These are phyloP conservation scores for Myotis daubentonii DNA, from an alignment of 2,797 vertebrate species.

Conservation along the genomic window DNA sequence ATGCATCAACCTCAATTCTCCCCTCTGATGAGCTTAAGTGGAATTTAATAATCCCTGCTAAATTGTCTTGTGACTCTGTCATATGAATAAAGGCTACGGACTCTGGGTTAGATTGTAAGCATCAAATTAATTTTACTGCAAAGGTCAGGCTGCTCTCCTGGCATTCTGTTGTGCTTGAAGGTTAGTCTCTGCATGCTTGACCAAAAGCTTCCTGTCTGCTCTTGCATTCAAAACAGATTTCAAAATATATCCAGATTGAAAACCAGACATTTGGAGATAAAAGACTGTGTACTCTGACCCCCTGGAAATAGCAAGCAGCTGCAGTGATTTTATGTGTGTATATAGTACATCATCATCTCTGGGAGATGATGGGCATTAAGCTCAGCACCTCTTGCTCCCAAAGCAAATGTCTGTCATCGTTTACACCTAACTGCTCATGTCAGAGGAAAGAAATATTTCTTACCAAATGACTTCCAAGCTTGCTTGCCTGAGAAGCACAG, in stretches of 20 bases:
- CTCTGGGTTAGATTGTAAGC: slow-evolving; percentile 68
- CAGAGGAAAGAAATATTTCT: slow-evolving; percentile 68
- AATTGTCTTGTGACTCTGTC: slow-evolving; percentile 68
- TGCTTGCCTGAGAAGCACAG: slow-evolving; percentile 50
- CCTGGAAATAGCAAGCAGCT: slow-evolving; percentile 60
- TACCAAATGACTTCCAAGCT: slow-evolving; percentile 64
- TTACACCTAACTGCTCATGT: slow-evolving; percentile 66
- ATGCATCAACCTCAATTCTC: slow-evolving; percentile 60
- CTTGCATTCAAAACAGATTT: slow-evolving; percentile 72
- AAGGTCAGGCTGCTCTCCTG: slow-evolving; percentile 72
- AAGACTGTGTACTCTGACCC: slow-evolving; percentile 54
- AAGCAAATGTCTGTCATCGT: slow-evolving; percentile 72
- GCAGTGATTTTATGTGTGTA: slow-evolving; percentile 53
- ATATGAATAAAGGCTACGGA: slow-evolving; percentile 57
- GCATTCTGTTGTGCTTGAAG: slow-evolving; percentile 70
- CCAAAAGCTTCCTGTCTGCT: slow-evolving; percentile 54
- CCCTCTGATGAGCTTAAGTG: slow-evolving; percentile 66
- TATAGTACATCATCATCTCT: slow-evolving; percentile 61
- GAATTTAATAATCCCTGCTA: slow-evolving; percentile 73
- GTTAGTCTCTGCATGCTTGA: slow-evolving; percentile 67
- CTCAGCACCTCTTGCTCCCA: slow-evolving; percentile 63
- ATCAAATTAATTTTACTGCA: slow-evolving; percentile 73
- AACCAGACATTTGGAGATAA: slow-evolving; percentile 63
- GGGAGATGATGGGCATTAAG: slow-evolving; percentile 62
- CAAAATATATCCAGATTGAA: slow-evolving; percentile 57